A percentile compares a stretch with the other conserved stretches of the same genome.
Conservation (phyloP, 2,888 invertebrate genomes). For the Agrochola lota region DNA sequence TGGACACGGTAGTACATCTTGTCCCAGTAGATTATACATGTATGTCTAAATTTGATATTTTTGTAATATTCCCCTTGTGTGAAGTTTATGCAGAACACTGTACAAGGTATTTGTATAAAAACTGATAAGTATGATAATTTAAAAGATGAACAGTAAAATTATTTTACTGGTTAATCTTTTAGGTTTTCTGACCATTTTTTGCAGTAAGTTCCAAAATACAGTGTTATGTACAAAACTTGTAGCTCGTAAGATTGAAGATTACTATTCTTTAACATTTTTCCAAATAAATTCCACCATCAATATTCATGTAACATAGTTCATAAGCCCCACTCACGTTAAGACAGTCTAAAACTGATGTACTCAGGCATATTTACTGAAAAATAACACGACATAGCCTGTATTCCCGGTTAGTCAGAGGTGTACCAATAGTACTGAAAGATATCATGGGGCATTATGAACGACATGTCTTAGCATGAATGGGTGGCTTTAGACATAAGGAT, state of each 20-base stretch:
- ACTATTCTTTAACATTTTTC: slow-evolving; percentile 59
- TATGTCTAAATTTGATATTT: slow-evolving; percentile 66
- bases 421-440: background rate
- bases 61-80: slow-evolving; percentile 60
- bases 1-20: slow-evolving; percentile 43
- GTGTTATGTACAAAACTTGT: slow-evolving; percentile 37
- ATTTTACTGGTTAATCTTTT: slow-evolving; percentile 8
- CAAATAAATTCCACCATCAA: slow-evolving; percentile 60
- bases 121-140: background rate
- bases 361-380: slow-evolving; percentile 8
- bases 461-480: slow-evolving; percentile 50
- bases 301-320: slow-evolving; percentile 56
- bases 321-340: slow-evolving; percentile 54
- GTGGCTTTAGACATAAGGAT: slow-evolving; percentile 69
- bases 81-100: slow-evolving; percentile 40
- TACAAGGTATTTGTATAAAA: slow-evolving; percentile 4
- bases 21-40: slow-evolving; percentile 58
- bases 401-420: background rate
- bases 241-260: slow-evolving; percentile 61
- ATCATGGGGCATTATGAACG: slow-evolving; percentile 7
- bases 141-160: slow-evolving; percentile 28
- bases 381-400: slow-evolving; percentile 1
- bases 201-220: slow-evolving; percentile 22
- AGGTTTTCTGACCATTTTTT: background rate
- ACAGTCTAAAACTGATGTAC: slow-evolving; percentile 9